phyloP scores from a whole-genome alignment of 1,140 invertebrate species.

The Zaprionus ghesquierei region DNA sequence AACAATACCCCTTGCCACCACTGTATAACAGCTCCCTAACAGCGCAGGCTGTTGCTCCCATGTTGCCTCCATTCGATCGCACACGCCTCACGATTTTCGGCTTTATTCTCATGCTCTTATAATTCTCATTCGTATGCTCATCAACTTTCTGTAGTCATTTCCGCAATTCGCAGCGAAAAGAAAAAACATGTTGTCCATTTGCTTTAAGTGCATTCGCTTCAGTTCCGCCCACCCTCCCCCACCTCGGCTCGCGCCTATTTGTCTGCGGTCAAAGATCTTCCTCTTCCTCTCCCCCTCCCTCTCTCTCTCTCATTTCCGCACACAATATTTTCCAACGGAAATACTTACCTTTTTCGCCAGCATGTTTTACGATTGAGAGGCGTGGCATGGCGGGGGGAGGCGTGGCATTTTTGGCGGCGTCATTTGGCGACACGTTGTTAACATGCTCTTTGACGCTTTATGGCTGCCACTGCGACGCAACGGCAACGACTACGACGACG shows the following conservation, averaged over 20 bases:
- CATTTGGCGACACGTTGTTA: conserved; percentile 66
- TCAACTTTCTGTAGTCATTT: neutral
- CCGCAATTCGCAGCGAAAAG: neutral
- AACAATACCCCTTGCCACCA: neutral
- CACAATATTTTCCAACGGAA: conserved; percentile 27
- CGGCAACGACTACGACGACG: conserved; percentile 43
- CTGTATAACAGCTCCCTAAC: neutral
- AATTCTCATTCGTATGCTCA: neutral
- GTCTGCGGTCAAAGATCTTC: neutral
- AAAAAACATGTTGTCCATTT: neutral
- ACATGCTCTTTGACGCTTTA: conserved; percentile 64
- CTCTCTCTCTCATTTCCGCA: conserved; percentile 34
- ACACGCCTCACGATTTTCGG: neutral
- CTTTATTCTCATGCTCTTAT: neutral
- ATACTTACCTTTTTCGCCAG: conserved; percentile 17
- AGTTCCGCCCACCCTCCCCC: neutral
- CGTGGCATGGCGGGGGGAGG: neutral
- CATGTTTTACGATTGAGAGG: neutral
- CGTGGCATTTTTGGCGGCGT: conserved; percentile 10
- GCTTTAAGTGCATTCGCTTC: neutral
- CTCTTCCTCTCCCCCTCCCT: too few relatives aligned
- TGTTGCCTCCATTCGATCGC: neutral
- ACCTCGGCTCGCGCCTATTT: neutral
- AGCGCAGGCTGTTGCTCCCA: neutral
- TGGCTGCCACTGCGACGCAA: conserved; percentile 6